phyloP scores from a whole-genome alignment of 2,888 invertebrate genomes.

The Chrysolina oricalcia region DNA sequence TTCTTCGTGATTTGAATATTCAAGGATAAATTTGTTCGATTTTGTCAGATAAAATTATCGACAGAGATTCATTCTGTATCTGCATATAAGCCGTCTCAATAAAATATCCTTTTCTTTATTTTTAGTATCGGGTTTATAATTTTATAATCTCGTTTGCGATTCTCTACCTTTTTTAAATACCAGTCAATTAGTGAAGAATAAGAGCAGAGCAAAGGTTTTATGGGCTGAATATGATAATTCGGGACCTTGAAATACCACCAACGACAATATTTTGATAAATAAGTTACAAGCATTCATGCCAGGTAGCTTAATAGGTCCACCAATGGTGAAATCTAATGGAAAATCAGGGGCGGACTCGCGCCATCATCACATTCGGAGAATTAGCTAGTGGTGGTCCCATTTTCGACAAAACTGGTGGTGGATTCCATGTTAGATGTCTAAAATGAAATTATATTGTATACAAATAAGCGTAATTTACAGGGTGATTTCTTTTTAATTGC shows the following conservation, averaged over 20 bases:
- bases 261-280: constrained; percentile 66
- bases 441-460: too few relatives aligned
- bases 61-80: background rate
- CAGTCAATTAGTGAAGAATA: constrained; percentile 64
- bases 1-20: too few relatives aligned
- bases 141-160: constrained; percentile 57
- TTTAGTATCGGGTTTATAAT: constrained; percentile 53
- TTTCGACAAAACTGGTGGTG: too few relatives aligned
- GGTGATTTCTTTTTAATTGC: too few relatives aligned
- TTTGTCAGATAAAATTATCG: background rate
- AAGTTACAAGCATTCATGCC: constrained; percentile 62
- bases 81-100: constrained; percentile 49
- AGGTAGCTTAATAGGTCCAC: constrained; percentile 65
- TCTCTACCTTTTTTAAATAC: constrained; percentile 59
- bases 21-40: too few relatives aligned
- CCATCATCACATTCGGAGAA: background rate
- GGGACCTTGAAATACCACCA: constrained; percentile 64
- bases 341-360: background rate
- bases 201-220: constrained; percentile 60
- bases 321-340: background rate
- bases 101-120: constrained; percentile 49
- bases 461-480: too few relatives aligned
- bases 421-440: too few relatives aligned
- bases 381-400: background rate
- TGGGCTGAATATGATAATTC: constrained; percentile 65